phyloP scores from a whole-genome alignment of 2,888 invertebrate species.

The Hirtodrosophila cameraria region DNA sequence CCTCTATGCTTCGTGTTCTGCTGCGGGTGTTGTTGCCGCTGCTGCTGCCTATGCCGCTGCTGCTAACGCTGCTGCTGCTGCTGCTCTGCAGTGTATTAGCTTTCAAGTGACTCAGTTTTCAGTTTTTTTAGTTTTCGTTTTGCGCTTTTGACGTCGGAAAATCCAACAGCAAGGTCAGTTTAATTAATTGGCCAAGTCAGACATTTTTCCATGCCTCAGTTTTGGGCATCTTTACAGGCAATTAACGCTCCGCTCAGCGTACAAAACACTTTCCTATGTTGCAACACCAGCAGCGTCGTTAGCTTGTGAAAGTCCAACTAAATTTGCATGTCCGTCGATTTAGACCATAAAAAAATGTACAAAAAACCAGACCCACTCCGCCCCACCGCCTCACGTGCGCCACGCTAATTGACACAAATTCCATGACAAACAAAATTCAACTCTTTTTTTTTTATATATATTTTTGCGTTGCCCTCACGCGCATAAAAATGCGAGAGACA shows the following conservation, averaged over 20 bases:
- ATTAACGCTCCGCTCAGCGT: constrained; percentile 59
- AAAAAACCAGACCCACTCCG: constrained; percentile 23
- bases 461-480: constrained; percentile 42
- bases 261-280: constrained; percentile 76
- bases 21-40: constrained; percentile 31
- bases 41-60: constrained; percentile 68
- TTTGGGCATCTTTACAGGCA: constrained; percentile 76
- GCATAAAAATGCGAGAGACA: constrained; percentile 66
- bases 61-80: too few relatives aligned
- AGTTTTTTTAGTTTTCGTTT: constrained; percentile 30
- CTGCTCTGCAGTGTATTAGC: constrained; percentile 49
- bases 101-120: constrained; percentile 39
- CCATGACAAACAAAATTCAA: constrained; percentile 59
- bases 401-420: constrained; percentile 76
- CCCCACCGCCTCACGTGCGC: constrained; percentile 47
- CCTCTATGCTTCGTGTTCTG: constrained; percentile 9
- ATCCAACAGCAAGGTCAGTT: constrained; percentile 71
- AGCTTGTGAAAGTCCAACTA: constrained; percentile 67
- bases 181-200: constrained; percentile 67
- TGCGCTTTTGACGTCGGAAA: constrained; percentile 50
- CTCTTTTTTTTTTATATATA: constrained; percentile 11
- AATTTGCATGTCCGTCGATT: constrained; percentile 59
- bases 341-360: constrained; percentile 22
- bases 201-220: constrained; percentile 44
- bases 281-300: constrained; percentile 39